phyloP scores from a whole-genome alignment of 2,888 invertebrate species.

The Sminthurides aquaticus region DNA sequence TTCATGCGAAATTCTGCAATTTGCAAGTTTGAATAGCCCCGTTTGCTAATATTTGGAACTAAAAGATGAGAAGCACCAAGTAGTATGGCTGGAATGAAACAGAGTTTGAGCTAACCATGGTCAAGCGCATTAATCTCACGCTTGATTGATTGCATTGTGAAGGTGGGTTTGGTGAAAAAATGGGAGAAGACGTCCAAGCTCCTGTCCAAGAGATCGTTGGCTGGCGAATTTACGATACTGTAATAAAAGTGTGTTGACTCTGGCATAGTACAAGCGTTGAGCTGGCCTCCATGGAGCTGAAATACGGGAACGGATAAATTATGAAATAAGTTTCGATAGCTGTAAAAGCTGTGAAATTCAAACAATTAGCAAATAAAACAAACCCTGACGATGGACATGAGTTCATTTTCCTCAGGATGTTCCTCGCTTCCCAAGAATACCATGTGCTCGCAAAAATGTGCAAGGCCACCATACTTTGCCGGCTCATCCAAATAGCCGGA shows the following conservation, averaged over 20 bases:
- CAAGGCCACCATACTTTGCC: constrained; percentile 13
- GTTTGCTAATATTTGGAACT: not conserved
- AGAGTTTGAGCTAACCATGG: constrained; percentile 11
- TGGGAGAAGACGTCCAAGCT: constrained; percentile 13
- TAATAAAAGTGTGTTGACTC: constrained; percentile 17
- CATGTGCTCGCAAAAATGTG: constrained; percentile 23
- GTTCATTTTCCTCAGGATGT: constrained; percentile 6
- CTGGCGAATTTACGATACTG: not conserved
- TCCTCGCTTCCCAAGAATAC: constrained; percentile 14
- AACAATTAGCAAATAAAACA: no score
- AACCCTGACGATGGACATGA: constrained; percentile 13
- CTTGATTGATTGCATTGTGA: constrained; percentile 12
- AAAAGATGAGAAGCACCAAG: not conserved
- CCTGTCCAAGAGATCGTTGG: not conserved
- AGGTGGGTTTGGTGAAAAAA: constrained; percentile 12
- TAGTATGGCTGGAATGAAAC: not conserved
- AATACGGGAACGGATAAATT: not conserved
- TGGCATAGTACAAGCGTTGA: constrained; percentile 22
- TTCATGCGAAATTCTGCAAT: constrained; percentile 20
- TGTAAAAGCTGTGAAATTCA: no score
- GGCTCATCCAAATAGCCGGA: constrained; percentile 20
- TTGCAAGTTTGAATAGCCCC: no score
- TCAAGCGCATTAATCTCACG: constrained; percentile 17
- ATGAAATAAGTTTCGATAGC: not conserved
- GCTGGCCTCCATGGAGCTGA: constrained; percentile 10